Percentiles rank a stretch among this genome's conserved stretches.
These are phyloP conservation scores for Naja naja DNA, from an alignment of 2,113 vertebrate species.

Conservation along the genomic window DNA sequence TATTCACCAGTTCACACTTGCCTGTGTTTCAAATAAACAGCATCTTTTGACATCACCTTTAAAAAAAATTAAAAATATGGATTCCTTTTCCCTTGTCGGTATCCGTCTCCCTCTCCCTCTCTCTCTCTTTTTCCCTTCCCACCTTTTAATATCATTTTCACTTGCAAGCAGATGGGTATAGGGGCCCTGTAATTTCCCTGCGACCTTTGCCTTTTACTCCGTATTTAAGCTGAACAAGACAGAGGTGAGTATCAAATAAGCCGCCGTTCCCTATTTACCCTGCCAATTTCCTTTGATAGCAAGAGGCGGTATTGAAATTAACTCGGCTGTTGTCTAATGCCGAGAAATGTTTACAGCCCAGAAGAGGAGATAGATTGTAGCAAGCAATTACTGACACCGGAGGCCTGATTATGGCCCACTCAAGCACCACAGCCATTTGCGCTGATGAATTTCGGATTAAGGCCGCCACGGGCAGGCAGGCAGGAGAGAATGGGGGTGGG, in stretches of 20 bases:
- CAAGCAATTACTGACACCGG: constrained; percentile 49
- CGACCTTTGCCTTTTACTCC: constrained; percentile 54
- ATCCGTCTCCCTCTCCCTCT: rapidly evolving
- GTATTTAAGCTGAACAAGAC: constrained; percentile 65
- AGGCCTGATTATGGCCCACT: constrained; percentile 64
- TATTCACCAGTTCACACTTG: not conserved
- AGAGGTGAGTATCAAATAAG: constrained; percentile 73
- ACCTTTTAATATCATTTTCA: constrained; percentile 45
- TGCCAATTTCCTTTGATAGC: constrained; percentile 75
- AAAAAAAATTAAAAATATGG: not conserved
- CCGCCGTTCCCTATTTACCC: constrained; percentile 57
- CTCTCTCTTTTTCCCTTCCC: not conserved
- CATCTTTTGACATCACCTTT: not conserved
- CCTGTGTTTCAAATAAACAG: not conserved
- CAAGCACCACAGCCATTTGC: constrained; percentile 42
- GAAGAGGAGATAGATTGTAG: constrained; percentile 60
- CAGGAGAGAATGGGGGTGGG: not conserved
- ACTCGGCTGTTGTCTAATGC: constrained; percentile 66
- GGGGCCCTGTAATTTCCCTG: constrained; percentile 60
- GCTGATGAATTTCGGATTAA: constrained; percentile 55
- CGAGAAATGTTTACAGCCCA: constrained; percentile 40
- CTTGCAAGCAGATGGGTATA: not conserved
- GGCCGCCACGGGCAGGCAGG: not conserved
- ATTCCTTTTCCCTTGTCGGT: not conserved
- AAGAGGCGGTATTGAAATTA: constrained; percentile 74